These are phyloP conservation scores for Sinella curviseta DNA, from an alignment of 1,140 invertebrate species.

Conservation along the genomic window DNA sequence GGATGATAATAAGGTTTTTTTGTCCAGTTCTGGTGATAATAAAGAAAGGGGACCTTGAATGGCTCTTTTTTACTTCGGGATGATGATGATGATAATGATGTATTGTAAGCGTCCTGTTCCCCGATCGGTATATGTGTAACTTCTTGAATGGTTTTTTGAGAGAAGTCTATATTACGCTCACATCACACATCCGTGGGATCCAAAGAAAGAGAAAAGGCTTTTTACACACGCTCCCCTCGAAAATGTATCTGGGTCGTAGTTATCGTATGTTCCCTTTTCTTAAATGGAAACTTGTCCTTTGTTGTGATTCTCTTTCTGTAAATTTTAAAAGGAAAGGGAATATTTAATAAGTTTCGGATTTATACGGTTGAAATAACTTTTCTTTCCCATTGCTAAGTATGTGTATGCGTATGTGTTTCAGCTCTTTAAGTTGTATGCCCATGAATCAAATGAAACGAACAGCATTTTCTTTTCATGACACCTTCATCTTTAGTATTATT, in stretches of 20 bases:
- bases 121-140: no score
- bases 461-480: not conserved
- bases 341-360: not conserved
- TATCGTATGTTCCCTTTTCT: not conserved
- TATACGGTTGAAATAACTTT: no score
- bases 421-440: not conserved
- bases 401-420: no score
- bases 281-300: not conserved
- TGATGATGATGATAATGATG: no score
- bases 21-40: not conserved
- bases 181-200: not conserved
- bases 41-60: not conserved
- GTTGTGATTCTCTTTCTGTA: not conserved
- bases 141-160: no score
- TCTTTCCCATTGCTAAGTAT: no score
- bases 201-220: not conserved
- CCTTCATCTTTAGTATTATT: not conserved
- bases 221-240: not conserved
- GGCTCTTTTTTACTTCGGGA: no score
- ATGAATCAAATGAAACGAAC: not conserved
- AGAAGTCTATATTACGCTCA: no score
- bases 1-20: not conserved
- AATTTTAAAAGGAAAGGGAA: not conserved
- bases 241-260: not conserved
- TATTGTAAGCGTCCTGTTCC: no score